A percentile compares a stretch with the other conserved stretches of the same genome.
These are phyloP conservation scores for Styela clava DNA, from an alignment of 23 tunicate species.

Conservation along the genomic window DNA sequence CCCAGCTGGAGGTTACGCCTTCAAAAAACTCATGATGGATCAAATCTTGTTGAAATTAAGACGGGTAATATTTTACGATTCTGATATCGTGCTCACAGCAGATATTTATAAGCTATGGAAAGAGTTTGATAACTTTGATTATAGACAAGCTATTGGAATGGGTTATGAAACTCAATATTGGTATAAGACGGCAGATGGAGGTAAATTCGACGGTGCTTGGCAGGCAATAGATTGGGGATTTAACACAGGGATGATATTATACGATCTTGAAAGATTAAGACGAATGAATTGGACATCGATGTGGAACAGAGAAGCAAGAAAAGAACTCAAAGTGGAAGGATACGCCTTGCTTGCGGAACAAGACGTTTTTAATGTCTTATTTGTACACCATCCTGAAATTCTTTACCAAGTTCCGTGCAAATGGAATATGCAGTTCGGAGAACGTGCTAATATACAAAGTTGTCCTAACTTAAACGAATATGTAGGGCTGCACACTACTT, in stretches of 20 bases:
- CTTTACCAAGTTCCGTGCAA: conserved; percentile 4
- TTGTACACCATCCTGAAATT: background rate
- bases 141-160: background rate
- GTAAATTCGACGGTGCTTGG: background rate
- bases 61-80: conserved; percentile 5
- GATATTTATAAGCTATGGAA: conserved; percentile 4
- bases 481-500: background rate
- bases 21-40: conserved; percentile 1
- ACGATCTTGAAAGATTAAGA: background rate
- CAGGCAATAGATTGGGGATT: background rate
- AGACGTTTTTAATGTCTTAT: background rate
- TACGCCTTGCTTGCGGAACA: conserved; percentile 3
- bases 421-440: conserved; percentile 13
- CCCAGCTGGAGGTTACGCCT: background rate
- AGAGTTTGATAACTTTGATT: background rate
- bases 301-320: conserved; percentile 1
- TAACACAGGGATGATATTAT: background rate
- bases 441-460: background rate
- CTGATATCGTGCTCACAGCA: background rate
- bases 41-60: background rate
- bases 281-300: conserved; percentile 4
- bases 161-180: background rate
- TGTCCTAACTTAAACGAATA: background rate
- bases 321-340: background rate
- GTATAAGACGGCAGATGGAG: background rate